Conservation (phyloP, 2,113 vertebrate species). For the Strix aluco region DNA sequence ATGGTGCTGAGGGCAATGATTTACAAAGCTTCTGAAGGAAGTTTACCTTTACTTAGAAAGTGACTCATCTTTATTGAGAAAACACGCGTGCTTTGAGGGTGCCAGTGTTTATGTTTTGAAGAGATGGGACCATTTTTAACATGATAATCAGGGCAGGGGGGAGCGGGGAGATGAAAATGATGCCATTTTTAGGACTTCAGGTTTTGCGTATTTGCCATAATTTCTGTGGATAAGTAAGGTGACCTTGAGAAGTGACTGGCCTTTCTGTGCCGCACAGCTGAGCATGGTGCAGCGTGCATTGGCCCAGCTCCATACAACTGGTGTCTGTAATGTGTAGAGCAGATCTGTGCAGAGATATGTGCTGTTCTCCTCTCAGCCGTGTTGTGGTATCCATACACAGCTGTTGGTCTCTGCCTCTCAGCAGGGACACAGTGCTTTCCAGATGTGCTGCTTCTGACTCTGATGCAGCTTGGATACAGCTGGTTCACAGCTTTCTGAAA, state of each 20-base stretch:
- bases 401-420: neutral
- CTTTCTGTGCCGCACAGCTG: neutral
- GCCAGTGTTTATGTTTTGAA: constrained; percentile 7
- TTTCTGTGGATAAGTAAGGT: neutral
- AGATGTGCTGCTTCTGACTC: neutral
- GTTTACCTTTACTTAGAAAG: constrained; percentile 9
- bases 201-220: neutral
- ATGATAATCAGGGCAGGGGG: neutral
- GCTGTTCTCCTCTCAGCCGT: neutral
- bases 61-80: constrained; percentile 24
- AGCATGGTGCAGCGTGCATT: neutral
- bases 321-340: neutral
- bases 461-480: neutral
- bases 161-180: neutral
- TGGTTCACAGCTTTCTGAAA: neutral
- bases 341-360: fast-evolving
- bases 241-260: neutral
- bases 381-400: fast-evolving
- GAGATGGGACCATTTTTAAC: constrained; percentile 10
- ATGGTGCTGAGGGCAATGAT: neutral
- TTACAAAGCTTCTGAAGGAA: neutral
- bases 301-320: neutral
- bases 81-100: neutral
- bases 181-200: neutral
- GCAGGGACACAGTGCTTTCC: neutral